phyloP scores from a whole-genome alignment of 2,113 vertebrate species.

The Muntiacus muntjak region DNA sequence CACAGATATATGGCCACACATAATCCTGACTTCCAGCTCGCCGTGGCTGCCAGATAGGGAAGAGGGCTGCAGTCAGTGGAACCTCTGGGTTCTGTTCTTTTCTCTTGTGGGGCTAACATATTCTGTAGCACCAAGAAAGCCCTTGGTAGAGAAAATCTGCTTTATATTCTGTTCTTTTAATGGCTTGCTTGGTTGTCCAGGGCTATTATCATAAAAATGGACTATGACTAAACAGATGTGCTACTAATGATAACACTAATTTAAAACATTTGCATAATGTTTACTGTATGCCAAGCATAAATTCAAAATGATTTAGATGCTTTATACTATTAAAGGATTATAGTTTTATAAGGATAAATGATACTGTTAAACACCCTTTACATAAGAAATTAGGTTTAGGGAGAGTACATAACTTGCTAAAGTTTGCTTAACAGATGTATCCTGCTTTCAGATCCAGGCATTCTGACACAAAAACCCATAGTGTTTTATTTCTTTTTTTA shows the following conservation, averaged over 20 bases:
- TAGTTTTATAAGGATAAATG: background rate
- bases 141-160: background rate
- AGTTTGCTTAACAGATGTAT: background rate
- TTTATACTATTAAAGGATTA: background rate
- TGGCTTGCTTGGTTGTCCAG: background rate
- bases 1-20: background rate
- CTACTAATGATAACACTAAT: background rate
- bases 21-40: background rate
- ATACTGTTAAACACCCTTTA: background rate
- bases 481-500: background rate
- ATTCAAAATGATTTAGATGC: background rate
- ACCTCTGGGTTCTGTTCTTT: background rate
- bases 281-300: background rate
- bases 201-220: background rate
- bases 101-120: background rate
- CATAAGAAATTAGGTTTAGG: background rate
- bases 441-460: background rate
- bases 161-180: background rate
- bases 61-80: background rate
- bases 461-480: background rate
- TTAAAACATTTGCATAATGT: background rate
- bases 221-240: background rate
- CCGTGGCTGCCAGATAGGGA: background rate
- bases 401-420: background rate
- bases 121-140: background rate